Conservation (phyloP, 2,113 vertebrate genomes). For the Sula dactylatra region DNA sequence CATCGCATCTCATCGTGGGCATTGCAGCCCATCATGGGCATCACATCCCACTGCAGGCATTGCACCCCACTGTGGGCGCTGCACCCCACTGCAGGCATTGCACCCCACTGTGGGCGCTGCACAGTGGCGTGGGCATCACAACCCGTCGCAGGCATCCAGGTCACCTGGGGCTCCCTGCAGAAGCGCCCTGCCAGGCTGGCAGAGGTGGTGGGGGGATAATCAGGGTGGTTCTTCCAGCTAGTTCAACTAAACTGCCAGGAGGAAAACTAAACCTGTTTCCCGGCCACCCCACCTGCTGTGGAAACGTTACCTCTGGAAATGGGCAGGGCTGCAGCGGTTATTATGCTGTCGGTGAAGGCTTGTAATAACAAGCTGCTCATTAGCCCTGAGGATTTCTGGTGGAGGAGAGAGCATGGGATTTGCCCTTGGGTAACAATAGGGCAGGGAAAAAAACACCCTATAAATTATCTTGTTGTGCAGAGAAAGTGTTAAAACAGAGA, state of each 20-base stretch:
- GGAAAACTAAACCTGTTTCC: constrained; percentile 2
- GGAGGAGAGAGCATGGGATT: constrained; percentile 25
- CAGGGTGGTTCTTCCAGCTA: not conserved
- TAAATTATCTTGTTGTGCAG: not conserved
- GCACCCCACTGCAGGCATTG: not conserved
- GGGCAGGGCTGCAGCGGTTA: not conserved
- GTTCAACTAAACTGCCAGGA: not conserved
- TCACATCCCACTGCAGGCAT: accelerated
- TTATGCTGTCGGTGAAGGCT: not conserved
- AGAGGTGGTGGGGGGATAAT: not conserved
- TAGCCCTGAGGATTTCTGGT: not conserved
- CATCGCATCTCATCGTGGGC: not conserved
- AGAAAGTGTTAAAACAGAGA: not conserved
- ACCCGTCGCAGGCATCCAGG: not conserved
- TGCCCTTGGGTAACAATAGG: not conserved
- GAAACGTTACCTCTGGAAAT: not conserved
- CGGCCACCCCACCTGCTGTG: accelerated
- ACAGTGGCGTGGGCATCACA: not conserved
- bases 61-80: not conserved
- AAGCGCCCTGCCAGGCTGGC: not conserved
- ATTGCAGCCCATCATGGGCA: accelerated
- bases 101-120: accelerated
- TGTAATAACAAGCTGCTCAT: not conserved
- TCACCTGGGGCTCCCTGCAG: not conserved
- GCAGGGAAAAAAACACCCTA: not conserved